Evolutionary conservation across 1,140 invertebrate genomes (phyloP), one percentile per base, ranked within the genome.

Genomic region (Parapsyche elsis): DNA sequence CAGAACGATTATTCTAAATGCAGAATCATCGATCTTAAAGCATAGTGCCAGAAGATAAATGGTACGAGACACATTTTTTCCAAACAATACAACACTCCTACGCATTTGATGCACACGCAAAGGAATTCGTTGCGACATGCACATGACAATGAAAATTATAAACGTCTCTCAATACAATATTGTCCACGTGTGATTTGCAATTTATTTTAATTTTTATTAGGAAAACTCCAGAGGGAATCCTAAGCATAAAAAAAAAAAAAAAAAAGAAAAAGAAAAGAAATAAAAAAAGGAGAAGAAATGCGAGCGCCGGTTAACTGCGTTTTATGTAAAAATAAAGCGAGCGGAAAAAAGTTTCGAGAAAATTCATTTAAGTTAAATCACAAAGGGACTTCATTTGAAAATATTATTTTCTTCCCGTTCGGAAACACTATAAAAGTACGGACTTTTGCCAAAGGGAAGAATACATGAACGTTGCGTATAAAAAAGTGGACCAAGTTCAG

Each of bases 361-460:
- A 75, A 75, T 53, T 75, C 73, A 75, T 75, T 75, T 75, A 74
- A 75, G 45, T 75, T 75, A 75, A 75, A 75, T 75, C 49, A 57
- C 73, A 75, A 57, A 49, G 46, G 73, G 64, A 67, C 24, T 23
- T 30, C 21, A 26, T 67, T 30, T 46, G 30, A 16, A 53, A 73
- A 73, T 73, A 73, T 67, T 67, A 67, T 67, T 67, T 53, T n/a
- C 0, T 67, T 26, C 64, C n/a, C 24, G 0, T 67, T 38, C 30
- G 30, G 30, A 38, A 38, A 38, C 30, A 38, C 30, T 38, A 38
- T 38, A 38, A 38, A 38, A 38, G 30, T 38, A 38, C 30, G 2
- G 30, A 38, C 1, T 38, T 38, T 38, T 38, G 7, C 30, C 30
- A 38, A 38, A 38, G 7, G 30, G 7, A 38, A 38, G 30, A 38